phyloP scores from a whole-genome alignment of 1,140 invertebrate species.

The Phymorhynchus buccinoides region DNA sequence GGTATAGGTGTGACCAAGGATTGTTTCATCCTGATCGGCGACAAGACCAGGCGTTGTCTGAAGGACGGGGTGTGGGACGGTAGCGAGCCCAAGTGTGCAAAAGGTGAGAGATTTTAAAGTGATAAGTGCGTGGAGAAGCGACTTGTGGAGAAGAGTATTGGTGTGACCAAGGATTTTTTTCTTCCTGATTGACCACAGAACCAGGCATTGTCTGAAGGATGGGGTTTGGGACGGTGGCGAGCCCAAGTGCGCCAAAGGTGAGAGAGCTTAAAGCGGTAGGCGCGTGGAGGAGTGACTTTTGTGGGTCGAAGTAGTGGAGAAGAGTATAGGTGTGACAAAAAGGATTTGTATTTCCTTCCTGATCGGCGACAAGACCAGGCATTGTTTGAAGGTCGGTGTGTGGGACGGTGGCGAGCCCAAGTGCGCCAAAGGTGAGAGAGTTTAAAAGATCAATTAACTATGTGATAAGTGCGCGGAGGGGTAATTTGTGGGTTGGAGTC shows the following conservation, averaged over 20 bases:
- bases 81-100: constrained; percentile 55
- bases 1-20: constrained; percentile 51
- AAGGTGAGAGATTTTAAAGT: constrained; percentile 50
- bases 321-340: constrained; percentile 49
- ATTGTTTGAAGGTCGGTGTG: constrained; percentile 55
- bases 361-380: constrained; percentile 46
- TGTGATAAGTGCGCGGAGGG: no score
- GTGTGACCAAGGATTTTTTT: constrained; percentile 52
- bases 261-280: no score
- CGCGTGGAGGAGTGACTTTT: no score
- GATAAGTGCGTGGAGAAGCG: no score
- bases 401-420: constrained; percentile 55
- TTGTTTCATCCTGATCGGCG: constrained; percentile 55
- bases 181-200: constrained; percentile 50
- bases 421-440: constrained; percentile 54
- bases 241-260: constrained; percentile 62
- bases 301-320: background rate
- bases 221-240: constrained; percentile 57
- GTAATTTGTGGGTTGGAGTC: no score
- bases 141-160: constrained; percentile 49
- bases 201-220: constrained; percentile 53
- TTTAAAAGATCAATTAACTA: no score
- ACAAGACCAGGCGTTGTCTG: constrained; percentile 47
- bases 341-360: constrained; percentile 57
- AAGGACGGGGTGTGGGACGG: constrained; percentile 58